These are phyloP conservation scores for Volucella inanis DNA, from an alignment of 2,888 invertebrate species.

Conservation along the genomic window DNA sequence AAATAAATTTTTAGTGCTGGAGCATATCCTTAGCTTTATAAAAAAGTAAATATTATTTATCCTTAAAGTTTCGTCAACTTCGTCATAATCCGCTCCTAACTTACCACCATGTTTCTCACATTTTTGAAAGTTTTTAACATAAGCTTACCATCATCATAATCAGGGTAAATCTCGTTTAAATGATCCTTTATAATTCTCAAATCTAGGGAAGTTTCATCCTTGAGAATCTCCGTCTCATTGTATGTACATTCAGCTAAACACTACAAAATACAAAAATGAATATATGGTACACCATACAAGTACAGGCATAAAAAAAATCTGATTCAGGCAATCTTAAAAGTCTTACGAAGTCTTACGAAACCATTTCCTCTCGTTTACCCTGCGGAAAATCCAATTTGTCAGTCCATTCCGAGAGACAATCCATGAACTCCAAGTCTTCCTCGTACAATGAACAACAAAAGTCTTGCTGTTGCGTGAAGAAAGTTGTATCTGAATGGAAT, in stretches of 20 bases:
- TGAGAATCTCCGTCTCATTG: slow-evolving; percentile 76
- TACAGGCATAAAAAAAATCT: background rate
- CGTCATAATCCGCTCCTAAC: background rate
- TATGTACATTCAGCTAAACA: slow-evolving; percentile 78
- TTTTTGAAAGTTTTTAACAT: slow-evolving; percentile 76
- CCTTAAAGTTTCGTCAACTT: background rate
- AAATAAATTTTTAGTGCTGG: slow-evolving; percentile 64
- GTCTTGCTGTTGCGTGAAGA: slow-evolving; percentile 76
- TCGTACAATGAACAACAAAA: slow-evolving; percentile 79
- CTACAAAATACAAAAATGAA: slow-evolving; percentile 59
- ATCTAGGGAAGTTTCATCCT: slow-evolving; percentile 73
- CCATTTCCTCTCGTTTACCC: slow-evolving; percentile 74
- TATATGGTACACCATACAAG: background rate
- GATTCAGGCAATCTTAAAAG: no score
- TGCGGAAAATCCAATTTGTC: slow-evolving; percentile 61
- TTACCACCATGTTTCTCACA: slow-evolving; percentile 78
- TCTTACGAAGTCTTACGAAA: slow-evolving; percentile 77
- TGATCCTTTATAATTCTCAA: slow-evolving; percentile 73
- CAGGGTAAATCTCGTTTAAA: slow-evolving; percentile 72
- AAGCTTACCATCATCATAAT: slow-evolving; percentile 70
- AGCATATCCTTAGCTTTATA: slow-evolving; percentile 74
- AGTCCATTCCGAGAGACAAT: slow-evolving; percentile 77
- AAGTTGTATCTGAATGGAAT: background rate
- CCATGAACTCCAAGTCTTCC: slow-evolving; percentile 76
- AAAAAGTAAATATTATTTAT: background rate